A percentile compares a stretch with the other conserved stretches of the same genome.
These are phyloP conservation scores for Drosophila gunungcola DNA, from an alignment of 1,140 invertebrate genomes.

Conservation along the genomic window DNA sequence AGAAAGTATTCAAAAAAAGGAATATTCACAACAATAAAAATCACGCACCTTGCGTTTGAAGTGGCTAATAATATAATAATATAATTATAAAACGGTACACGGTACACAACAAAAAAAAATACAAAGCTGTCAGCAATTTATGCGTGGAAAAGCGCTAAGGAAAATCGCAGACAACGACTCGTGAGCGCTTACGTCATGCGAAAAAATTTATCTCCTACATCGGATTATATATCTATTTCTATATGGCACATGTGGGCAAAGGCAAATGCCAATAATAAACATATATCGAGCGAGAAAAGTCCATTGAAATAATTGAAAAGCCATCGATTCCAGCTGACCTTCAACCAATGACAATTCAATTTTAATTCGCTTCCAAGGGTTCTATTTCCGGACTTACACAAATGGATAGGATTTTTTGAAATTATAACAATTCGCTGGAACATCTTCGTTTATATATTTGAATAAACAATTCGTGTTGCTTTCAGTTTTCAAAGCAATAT, in stretches of 20 bases:
- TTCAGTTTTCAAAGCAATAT: background rate
- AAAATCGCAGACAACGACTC: slow-evolving; percentile 56
- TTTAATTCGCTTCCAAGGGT: background rate
- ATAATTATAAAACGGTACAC: background rate
- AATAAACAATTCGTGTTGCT: slow-evolving; percentile 6
- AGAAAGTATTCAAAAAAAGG: background rate
- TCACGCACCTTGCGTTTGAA: slow-evolving; percentile 6
- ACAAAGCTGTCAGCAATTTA: slow-evolving; percentile 32
- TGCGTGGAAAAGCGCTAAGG: slow-evolving; percentile 34
- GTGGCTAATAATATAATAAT: slow-evolving; percentile 14
- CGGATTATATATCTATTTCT: slow-evolving; percentile 67
- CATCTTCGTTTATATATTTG: slow-evolving; percentile 3
- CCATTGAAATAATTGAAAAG: slow-evolving; percentile 31
- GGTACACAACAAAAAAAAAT: no score
- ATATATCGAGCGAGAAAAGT: slow-evolving; percentile 26
- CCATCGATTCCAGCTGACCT: slow-evolving; percentile 41
- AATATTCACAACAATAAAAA: background rate
- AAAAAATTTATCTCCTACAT: slow-evolving; percentile 54
- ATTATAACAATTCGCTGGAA: background rate
- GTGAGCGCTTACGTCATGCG: slow-evolving; percentile 75
- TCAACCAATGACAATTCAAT: slow-evolving; percentile 39
- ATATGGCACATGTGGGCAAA: slow-evolving; percentile 72
- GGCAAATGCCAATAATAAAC: slow-evolving; percentile 60
- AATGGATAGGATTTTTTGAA: background rate
- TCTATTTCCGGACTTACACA: background rate